Percentiles rank a stretch among this genome's conserved stretches.
These are phyloP conservation scores for Cervus canadensis DNA, from an alignment of 2,113 vertebrate genomes.

Conservation along the genomic window DNA sequence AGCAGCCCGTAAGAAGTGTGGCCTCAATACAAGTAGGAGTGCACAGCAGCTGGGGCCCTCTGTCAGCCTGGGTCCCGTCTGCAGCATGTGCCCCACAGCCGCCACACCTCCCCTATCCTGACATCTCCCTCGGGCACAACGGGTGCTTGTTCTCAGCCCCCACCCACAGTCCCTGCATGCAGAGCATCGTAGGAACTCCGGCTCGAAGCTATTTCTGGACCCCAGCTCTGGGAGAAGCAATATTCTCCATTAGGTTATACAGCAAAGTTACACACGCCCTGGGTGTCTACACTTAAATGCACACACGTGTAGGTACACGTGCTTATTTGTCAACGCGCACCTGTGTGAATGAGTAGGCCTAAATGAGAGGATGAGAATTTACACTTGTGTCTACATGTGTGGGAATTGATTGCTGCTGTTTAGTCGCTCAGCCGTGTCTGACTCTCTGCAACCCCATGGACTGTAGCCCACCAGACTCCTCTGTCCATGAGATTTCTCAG, in stretches of 20 bases:
- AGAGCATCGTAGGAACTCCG: not conserved
- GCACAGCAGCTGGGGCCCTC: not conserved
- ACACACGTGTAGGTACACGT: too few species aligned
- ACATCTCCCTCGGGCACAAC: not conserved
- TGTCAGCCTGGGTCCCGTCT: not conserved
- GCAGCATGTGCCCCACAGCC: not conserved
- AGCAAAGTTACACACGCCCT: not conserved
- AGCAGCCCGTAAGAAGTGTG: not conserved
- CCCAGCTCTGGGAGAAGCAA: not conserved
- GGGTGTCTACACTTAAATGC: not conserved
- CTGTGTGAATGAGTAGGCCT: not conserved
- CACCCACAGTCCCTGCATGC: not conserved
- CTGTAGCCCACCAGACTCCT: not conserved
- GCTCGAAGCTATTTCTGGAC: not conserved
- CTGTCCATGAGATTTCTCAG: not conserved
- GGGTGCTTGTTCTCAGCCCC: not conserved
- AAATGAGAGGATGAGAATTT: not conserved
- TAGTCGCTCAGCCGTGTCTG: not conserved
- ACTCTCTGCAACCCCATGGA: not conserved
- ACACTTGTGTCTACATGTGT: not conserved
- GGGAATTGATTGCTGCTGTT: not conserved
- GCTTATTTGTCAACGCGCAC: not conserved
- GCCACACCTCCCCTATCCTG: not conserved
- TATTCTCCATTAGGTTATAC: not conserved
- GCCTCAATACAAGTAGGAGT: not conserved